A percentile compares a stretch with the other conserved stretches of the same genome.
These are phyloP conservation scores for Myotis myotis DNA, from an alignment of 2,797 vertebrate genomes.

Conservation along the genomic window DNA sequence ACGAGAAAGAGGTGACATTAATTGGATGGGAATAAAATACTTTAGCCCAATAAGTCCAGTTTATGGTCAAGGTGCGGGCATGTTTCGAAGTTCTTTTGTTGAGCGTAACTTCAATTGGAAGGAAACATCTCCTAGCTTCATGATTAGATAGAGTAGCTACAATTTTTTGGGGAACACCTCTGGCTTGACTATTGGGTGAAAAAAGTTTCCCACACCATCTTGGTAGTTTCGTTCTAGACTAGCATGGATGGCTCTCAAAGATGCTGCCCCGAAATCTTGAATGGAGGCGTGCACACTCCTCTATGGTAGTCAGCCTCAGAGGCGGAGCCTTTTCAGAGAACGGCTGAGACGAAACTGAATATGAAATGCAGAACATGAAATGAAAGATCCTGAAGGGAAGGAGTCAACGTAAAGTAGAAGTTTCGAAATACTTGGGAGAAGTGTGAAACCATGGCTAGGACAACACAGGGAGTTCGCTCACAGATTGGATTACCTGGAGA, in stretches of 20 bases:
- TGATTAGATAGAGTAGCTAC: neutral
- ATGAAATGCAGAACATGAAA: neutral
- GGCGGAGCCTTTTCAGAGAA: neutral
- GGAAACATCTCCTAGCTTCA: neutral
- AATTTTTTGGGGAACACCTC: neutral
- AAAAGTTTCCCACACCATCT: neutral
- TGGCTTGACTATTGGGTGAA: neutral
- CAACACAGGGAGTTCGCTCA: neutral
- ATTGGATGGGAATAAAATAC: neutral
- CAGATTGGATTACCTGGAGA: neutral
- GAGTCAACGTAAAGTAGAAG: neutral
- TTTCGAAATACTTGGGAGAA: slow-evolving; percentile 17
- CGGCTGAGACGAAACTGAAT: neutral
- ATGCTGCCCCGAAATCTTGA: neutral
- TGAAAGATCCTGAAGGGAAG: neutral
- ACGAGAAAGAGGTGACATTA: neutral
- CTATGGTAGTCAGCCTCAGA: neutral
- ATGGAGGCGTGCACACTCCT: neutral
- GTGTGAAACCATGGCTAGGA: neutral
- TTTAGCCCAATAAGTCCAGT: neutral
- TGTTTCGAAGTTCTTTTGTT: neutral
- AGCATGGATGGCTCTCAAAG: neutral
- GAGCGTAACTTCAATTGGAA: neutral
- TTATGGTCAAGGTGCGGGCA: neutral
- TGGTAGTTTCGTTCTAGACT: neutral